Evolutionary conservation across 2,797 vertebrate genomes (phyloP).

Genomic region (Taenioides sp.): DNA sequence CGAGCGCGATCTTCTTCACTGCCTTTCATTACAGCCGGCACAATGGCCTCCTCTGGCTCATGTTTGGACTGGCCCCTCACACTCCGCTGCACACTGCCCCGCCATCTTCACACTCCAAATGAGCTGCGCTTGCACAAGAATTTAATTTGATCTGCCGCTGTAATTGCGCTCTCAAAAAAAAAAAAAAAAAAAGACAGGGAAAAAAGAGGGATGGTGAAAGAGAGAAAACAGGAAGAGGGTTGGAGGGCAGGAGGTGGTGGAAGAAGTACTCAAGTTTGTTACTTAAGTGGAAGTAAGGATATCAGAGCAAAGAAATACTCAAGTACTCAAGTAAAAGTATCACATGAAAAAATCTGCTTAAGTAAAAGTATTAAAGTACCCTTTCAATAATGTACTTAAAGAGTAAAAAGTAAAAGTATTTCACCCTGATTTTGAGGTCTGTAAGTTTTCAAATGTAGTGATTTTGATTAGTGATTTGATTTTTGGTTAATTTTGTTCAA

Average conservation of each 20-base stretch:
- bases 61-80: conserved; percentile 77
- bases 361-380: no score
- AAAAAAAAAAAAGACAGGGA: conserved; percentile 13
- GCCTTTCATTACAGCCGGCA: conserved; percentile 81
- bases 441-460: no score
- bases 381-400: no score
- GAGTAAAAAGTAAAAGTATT: no score
- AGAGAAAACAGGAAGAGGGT: conserved; percentile 9
- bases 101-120: conserved; percentile 79
- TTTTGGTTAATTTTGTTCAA: no score
- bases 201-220: conserved; percentile 10
- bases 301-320: no score
- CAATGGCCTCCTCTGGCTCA: conserved; percentile 74
- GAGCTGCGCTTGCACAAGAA: conserved; percentile 80
- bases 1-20: conserved; percentile 52
- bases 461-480: no score
- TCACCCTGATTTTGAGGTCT: no score
- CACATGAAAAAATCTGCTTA: no score
- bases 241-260: conserved; percentile 26
- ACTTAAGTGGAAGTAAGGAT: no score
- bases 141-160: conserved; percentile 81
- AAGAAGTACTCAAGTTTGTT: no score
- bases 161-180: conserved; percentile 77
- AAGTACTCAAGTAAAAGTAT: no score
- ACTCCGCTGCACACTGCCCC: conserved; percentile 73